Conservation (phyloP, 2,888 invertebrate species). For the Eumerus sabulonum region DNA sequence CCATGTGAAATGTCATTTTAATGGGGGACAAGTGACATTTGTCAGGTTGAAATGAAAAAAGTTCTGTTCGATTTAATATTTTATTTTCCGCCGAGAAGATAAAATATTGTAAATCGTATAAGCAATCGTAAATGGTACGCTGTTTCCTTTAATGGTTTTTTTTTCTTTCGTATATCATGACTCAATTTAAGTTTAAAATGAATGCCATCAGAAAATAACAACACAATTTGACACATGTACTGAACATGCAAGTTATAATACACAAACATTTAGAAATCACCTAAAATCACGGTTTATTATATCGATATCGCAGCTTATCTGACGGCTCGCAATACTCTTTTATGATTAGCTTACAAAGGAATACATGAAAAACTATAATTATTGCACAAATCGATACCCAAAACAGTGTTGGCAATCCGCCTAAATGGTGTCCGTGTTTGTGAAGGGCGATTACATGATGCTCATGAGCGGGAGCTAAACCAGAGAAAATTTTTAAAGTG, state of each 20-base stretch:
- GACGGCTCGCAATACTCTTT: conserved; percentile 91
- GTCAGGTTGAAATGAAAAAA: neutral
- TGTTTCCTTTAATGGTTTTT: too few relatives aligned
- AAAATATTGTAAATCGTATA: too few relatives aligned
- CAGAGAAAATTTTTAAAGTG: neutral
- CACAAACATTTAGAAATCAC: conserved; percentile 65
- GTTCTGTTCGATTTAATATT: too few relatives aligned
- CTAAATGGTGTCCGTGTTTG: conserved; percentile 92
- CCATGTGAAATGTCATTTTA: conserved; percentile 2
- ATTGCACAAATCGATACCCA: conserved; percentile 94
- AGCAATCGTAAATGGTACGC: too few relatives aligned
- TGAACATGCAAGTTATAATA: conserved; percentile 39
- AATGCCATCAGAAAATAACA: too few relatives aligned
- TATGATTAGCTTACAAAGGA: conserved; percentile 94
- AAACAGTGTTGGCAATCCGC: conserved; percentile 93
- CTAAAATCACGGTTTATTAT: conserved; percentile 84
- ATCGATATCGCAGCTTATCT: conserved; percentile 84
- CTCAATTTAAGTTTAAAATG: too few relatives aligned
- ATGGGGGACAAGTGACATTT: neutral
- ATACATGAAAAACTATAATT: conserved; percentile 94
- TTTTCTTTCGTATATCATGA: too few relatives aligned
- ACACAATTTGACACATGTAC: too few relatives aligned
- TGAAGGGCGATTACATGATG: conserved; percentile 94
- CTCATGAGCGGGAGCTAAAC: conserved; percentile 90
- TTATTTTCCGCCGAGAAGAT: too few relatives aligned